Evolutionary conservation across 2,113 vertebrate genomes (phyloP).

Genomic region (Corythornis vintsioides): DNA sequence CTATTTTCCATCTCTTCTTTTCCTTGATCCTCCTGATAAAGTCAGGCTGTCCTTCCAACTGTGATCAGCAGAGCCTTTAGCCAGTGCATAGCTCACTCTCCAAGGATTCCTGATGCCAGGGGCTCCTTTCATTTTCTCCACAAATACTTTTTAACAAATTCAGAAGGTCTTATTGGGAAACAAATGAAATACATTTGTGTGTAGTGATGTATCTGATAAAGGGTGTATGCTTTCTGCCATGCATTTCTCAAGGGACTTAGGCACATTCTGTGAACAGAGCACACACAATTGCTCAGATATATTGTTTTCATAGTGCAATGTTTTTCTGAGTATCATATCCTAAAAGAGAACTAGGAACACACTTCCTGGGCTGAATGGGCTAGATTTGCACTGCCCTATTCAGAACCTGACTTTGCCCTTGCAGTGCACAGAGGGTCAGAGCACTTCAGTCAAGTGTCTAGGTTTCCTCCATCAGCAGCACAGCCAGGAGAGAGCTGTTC

Average conservation of each 20-base stretch:
- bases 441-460: not conserved
- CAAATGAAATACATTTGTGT: slow-evolving; percentile 28
- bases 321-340: not conserved
- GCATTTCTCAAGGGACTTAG: slow-evolving; percentile 7
- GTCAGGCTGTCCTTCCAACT: slow-evolving; percentile 66
- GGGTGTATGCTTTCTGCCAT: not conserved
- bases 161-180: slow-evolving; percentile 42
- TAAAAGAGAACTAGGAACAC: not conserved
- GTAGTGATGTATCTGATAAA: slow-evolving; percentile 37
- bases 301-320: not conserved
- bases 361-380: not conserved
- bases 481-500: not conserved
- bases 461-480: not conserved
- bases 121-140: slow-evolving; percentile 66
- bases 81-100: slow-evolving; percentile 42
- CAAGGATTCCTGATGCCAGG: slow-evolving; percentile 57
- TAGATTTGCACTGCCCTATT: not conserved
- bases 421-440: not conserved
- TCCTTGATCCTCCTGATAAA: slow-evolving; percentile 67
- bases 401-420: not conserved
- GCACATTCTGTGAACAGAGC: slow-evolving; percentile 25
- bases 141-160: slow-evolving; percentile 64
- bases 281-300: slow-evolving; percentile 25
- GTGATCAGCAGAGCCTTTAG: slow-evolving; percentile 63
- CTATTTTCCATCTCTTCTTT: slow-evolving; percentile 59